phyloP scores from a whole-genome alignment of 2,888 invertebrate species.

The Scelioninae gen. 1 region DNA sequence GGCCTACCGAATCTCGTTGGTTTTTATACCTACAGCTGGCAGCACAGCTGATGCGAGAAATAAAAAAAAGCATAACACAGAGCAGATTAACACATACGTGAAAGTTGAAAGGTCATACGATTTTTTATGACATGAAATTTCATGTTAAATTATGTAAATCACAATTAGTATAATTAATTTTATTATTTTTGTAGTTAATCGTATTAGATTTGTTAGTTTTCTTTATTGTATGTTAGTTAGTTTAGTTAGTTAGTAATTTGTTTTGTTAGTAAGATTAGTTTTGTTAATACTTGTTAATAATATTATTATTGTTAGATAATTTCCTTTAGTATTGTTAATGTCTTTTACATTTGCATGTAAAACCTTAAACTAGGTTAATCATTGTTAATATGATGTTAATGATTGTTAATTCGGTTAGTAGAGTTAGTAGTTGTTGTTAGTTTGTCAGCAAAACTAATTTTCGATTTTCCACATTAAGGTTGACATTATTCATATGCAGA shows the following conservation, averaged over 20 bases:
- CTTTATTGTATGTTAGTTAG: too few relatives aligned
- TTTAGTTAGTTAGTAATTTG: too few relatives aligned
- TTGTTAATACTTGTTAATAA: too few relatives aligned
- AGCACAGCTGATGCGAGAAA: conserved; percentile 25
- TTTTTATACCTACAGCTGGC: conserved; percentile 56
- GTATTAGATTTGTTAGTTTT: too few relatives aligned
- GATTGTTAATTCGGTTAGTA: neutral
- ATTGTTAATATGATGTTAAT: neutral
- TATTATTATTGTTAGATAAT: too few relatives aligned
- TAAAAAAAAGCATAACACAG: too few relatives aligned
- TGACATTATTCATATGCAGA: neutral
- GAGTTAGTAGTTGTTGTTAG: neutral
- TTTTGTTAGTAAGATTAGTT: too few relatives aligned
- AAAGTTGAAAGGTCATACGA: conserved; percentile 21
- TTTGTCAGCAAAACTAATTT: neutral
- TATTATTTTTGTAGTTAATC: too few relatives aligned
- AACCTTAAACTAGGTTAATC: neutral
- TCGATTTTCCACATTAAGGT: neutral
- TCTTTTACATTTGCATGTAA: neutral
- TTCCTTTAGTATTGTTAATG: neutral
- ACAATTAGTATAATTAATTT: too few relatives aligned
- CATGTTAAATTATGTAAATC: neutral
- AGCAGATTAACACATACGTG: conserved; percentile 6
- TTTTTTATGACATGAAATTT: neutral
- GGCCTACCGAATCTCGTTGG: conserved; percentile 56